These are phyloP conservation scores for Chymomyza procnemis DNA, from an alignment of 2,888 invertebrate genomes.

Conservation along the genomic window DNA sequence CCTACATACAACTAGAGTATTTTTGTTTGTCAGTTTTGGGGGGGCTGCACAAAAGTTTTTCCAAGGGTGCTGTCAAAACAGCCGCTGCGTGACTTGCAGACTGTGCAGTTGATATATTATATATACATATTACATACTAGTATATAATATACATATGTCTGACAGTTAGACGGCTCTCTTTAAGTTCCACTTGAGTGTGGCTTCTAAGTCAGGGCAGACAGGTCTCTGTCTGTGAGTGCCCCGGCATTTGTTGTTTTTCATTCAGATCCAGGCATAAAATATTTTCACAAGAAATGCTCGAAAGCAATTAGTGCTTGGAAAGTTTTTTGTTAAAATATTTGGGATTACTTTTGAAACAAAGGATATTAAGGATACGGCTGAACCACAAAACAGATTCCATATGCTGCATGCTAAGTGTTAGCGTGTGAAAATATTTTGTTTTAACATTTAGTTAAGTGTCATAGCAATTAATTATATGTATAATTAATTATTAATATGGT, in stretches of 20 bases:
- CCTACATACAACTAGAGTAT: not conserved
- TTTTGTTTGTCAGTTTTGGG: slow-evolving; percentile 46
- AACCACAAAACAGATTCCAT: not conserved
- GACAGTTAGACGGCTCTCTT: not conserved
- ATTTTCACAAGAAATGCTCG: not conserved
- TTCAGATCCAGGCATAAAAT: not conserved
- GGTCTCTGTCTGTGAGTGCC: not conserved
- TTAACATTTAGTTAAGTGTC: not conserved
- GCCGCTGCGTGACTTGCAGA: slow-evolving; percentile 52
- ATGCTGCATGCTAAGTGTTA: not conserved
- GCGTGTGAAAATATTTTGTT: not conserved
- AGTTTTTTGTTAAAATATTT: not conserved
- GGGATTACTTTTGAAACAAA: not conserved
- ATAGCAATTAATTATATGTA: not conserved
- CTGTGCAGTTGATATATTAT: slow-evolving; percentile 7
- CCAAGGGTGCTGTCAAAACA: slow-evolving; percentile 57
- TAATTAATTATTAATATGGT: not conserved
- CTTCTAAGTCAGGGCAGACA: not conserved
- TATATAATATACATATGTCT: not conserved
- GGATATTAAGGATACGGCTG: not conserved
- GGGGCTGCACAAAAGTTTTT: slow-evolving; percentile 46
- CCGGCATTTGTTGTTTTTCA: not conserved
- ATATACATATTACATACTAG: not conserved
- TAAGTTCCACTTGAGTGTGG: not conserved
- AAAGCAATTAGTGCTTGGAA: not conserved